Percentiles rank a stretch among this genome's conserved stretches.
These are phyloP conservation scores for Frieseomelitta varia DNA, from an alignment of 1,140 invertebrate species.

Conservation along the genomic window DNA sequence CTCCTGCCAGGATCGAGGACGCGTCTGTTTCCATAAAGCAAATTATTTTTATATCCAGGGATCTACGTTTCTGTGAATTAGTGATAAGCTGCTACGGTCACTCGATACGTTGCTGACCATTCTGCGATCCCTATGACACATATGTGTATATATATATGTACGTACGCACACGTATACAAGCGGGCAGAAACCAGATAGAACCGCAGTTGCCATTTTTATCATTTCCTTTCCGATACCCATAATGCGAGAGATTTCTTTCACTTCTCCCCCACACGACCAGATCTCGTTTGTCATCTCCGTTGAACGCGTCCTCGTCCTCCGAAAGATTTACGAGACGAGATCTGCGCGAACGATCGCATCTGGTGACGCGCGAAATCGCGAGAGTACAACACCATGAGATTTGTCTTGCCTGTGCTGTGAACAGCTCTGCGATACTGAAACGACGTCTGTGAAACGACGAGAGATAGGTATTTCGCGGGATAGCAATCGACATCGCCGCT, in stretches of 20 bases:
- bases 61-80: constrained; percentile 76
- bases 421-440: neutral
- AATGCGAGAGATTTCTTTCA: constrained; percentile 59
- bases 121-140: constrained; percentile 59
- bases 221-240: constrained; percentile 50
- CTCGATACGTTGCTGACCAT: constrained; percentile 63
- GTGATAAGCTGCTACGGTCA: constrained; percentile 74
- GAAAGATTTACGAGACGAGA: neutral
- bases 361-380: too few species aligned
- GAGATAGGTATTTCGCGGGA: constrained; percentile 41
- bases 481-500: constrained; percentile 58
- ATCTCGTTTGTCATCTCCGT: constrained; percentile 22
- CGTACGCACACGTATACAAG: constrained; percentile 35
- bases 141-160: constrained; percentile 22
- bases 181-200: constrained; percentile 44
- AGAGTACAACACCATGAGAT: too few species aligned
- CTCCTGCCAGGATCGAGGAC: constrained; percentile 61
- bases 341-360: too few species aligned
- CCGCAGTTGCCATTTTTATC: constrained; percentile 54
- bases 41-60: constrained; percentile 80
- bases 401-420: too few species aligned
- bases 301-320: neutral
- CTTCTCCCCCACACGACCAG: constrained; percentile 18
- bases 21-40: constrained; percentile 79
- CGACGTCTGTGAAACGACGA: constrained; percentile 10